Evolutionary conservation across 2,888 invertebrate species (phyloP).

Genomic region (Acanthopleura granulata): DNA sequence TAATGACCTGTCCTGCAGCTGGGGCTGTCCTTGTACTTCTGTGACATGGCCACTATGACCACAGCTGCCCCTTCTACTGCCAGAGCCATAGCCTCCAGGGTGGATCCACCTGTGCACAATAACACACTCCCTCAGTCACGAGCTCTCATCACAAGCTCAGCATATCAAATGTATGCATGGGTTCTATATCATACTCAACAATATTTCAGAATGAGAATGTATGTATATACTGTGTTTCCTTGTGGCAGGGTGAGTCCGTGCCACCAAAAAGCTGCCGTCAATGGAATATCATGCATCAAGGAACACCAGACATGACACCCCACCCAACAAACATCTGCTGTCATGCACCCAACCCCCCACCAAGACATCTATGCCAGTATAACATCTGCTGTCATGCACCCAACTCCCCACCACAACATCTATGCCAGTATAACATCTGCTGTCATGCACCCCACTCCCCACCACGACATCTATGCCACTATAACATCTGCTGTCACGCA

Average conservation of each 20-base stretch:
- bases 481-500: no score
- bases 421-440: no score
- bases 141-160: background rate
- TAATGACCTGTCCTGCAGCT: conserved; percentile 61
- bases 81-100: conserved; percentile 63
- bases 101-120: conserved; percentile 53
- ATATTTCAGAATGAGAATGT: no score
- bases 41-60: conserved; percentile 61
- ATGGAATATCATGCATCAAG: background rate
- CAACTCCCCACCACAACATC: no score
- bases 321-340: background rate
- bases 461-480: no score
- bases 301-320: background rate
- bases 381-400: background rate
- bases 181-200: background rate
- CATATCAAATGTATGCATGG: background rate
- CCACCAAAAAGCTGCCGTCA: background rate
- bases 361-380: no score
- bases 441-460: no score
- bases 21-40: conserved; percentile 65
- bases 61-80: conserved; percentile 62
- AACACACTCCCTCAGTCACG: background rate
- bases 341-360: background rate
- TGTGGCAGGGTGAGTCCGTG: no score
- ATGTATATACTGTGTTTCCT: no score